Evolutionary conservation across 1,140 invertebrate genomes (phyloP), one percentile per base, ranked within the genome.

Genomic region (Papilio xuthus): DNA sequence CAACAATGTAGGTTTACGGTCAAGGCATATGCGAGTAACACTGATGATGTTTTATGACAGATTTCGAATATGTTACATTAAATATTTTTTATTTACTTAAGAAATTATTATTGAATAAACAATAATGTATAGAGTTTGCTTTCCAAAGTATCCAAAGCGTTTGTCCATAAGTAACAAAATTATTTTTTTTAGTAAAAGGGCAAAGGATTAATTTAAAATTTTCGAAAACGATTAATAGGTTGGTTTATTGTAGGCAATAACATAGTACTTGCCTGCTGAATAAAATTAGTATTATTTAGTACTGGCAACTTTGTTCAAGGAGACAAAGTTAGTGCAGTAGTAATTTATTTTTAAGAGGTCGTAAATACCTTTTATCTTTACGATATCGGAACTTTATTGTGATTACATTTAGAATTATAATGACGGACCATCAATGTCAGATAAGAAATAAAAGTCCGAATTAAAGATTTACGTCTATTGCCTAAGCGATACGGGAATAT

Each of bases 341-440:
- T 72, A 72, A 72, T 42, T 20, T 72, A 53, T 41, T 44, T 44
- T 72, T 71, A 71, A 71, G 70, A 72, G 18, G 20, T 72, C 70
- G 70, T 72, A 72, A 72, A 72, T n/a, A 42, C 50, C 50, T 53
- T 53, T 53, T 53, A 53, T 53, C 50, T 53, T 53, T 72, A 42
- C 41, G 41, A 53, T 53, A 72, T 72, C 70, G 10, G 20, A 72
- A 41, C 37, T n/a, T 72, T 44, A 72, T 72, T 42, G 70, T 42
- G 69, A 71, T 71, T 71, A 41, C 8, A 72, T 44, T 44, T 26
- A 50, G 41, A 73, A 20, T 73, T 50, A 73, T 44, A 42, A 41
- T 41, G 37, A 44, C 23, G 12, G n/a, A 44, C 71, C 10, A 44
- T 44, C 42, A 44, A 73, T 47, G n/a, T 13, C 42, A 47, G 20